phyloP scores from a whole-genome alignment of 2,797 vertebrate species.

The Pygocentrus nattereri region DNA sequence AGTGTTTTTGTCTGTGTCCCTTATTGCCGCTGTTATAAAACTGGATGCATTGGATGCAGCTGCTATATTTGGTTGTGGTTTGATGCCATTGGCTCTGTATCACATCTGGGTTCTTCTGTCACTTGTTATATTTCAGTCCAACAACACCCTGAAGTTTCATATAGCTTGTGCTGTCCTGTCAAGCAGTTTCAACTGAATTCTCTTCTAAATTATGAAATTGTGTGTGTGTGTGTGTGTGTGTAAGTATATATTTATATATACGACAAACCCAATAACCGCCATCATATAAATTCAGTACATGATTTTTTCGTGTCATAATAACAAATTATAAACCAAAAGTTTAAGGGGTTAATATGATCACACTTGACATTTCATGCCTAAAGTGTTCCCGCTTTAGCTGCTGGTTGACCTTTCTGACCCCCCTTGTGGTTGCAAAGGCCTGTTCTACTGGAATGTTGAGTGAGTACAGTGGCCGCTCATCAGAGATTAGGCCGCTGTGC shows the following conservation, averaged over 20 bases:
- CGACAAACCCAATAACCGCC: too few species aligned
- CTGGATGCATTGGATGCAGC: background rate
- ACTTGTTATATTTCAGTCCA: constrained; percentile 12
- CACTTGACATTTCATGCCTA: background rate
- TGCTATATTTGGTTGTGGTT: constrained; percentile 17
- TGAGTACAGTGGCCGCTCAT: constrained; percentile 18
- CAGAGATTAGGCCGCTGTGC: constrained; percentile 29
- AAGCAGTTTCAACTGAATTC: too few species aligned
- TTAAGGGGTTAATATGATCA: background rate
- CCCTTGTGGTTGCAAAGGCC: background rate
- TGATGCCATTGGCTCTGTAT: constrained; percentile 5
- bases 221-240: too few species aligned
- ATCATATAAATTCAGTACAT: too few species aligned
- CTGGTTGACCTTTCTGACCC: constrained; percentile 2
- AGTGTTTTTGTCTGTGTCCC: background rate
- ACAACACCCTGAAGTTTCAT: background rate
- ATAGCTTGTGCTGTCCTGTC: background rate
- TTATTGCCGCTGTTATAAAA: background rate
- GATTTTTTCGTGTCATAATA: too few species aligned
- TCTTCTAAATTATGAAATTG: too few species aligned
- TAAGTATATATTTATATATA: too few species aligned
- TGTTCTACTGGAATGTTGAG: constrained; percentile 41
- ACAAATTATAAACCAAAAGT: too few species aligned
- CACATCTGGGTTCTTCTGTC: constrained; percentile 14
- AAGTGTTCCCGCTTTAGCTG: background rate